Percentiles rank a stretch among this genome's conserved stretches.
Conservation (phyloP, 2,888 invertebrate genomes). For the Agriopis leucophaearia region DNA sequence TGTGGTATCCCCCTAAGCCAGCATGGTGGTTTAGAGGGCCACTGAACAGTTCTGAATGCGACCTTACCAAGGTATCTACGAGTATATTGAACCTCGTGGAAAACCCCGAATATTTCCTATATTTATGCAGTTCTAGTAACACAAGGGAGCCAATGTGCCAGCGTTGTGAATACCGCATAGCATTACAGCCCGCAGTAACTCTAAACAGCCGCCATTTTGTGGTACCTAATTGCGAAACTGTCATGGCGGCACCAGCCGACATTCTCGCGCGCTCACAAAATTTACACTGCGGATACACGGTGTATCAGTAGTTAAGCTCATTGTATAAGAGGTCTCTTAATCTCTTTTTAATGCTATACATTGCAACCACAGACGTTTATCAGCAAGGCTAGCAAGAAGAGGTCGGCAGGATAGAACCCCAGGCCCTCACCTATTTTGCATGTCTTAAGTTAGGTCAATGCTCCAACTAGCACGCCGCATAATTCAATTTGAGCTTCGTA, state of each 20-base stretch:
- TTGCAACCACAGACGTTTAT: too few relatives aligned
- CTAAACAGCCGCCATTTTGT: conserved; percentile 59
- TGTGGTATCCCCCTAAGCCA: too few relatives aligned
- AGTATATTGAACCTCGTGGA: too few relatives aligned
- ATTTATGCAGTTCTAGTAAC: conserved; percentile 5
- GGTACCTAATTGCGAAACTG: conserved; percentile 67
- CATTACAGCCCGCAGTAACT: conserved; percentile 33
- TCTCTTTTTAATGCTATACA: too few relatives aligned
- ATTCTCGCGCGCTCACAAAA: conserved; percentile 61
- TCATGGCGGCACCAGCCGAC: conserved; percentile 64
- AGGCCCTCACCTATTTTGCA: too few relatives aligned
- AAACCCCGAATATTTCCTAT: not conserved
- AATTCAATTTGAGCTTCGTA: too few relatives aligned
- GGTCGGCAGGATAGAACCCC: too few relatives aligned
- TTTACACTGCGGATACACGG: conserved; percentile 53
- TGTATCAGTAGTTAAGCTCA: conserved; percentile 19
- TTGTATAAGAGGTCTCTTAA: not conserved
- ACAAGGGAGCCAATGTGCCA: conserved; percentile 14
- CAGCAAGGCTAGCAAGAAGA: too few relatives aligned
- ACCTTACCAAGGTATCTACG: too few relatives aligned
- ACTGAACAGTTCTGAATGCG: too few relatives aligned
- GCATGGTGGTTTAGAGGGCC: not conserved
- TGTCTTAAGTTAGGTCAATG: too few relatives aligned
- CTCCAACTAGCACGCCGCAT: too few relatives aligned
- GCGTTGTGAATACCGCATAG: conserved; percentile 23